phyloP scores from a whole-genome alignment of 2,888 invertebrate species.

The Lasioglossum leucozonium region DNA sequence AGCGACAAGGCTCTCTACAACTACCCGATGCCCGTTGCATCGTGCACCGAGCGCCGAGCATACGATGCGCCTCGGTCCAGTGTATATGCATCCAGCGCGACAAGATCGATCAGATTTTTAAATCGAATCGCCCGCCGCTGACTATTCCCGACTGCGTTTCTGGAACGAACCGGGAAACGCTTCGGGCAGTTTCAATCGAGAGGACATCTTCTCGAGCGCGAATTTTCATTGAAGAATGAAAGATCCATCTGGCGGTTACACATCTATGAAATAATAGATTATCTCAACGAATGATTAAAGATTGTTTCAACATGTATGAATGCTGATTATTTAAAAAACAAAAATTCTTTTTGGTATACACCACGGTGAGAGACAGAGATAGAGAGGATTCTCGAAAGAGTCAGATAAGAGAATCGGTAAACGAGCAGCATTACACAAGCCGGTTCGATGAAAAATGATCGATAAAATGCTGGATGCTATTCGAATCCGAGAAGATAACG shows the following conservation, averaged over 20 bases:
- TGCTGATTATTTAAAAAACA: no score
- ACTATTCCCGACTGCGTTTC: not conserved
- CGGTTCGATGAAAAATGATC: constrained; percentile 7
- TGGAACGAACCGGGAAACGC: not conserved
- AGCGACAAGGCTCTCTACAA: constrained; percentile 65
- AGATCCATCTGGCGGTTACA: no score
- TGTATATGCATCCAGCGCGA: constrained; percentile 28
- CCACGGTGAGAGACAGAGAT: not conserved
- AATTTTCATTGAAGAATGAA: no score
- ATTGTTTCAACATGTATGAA: no score
- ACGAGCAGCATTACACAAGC: not conserved
- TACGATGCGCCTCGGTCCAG: constrained; percentile 23
- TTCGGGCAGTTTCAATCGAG: not conserved
- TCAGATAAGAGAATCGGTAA: not conserved
- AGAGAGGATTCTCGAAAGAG: not conserved
- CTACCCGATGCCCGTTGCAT: constrained; percentile 48
- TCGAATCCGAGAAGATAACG: not conserved
- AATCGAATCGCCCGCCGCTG: constrained; percentile 16
- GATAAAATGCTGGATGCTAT: not conserved
- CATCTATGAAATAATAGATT: no score
- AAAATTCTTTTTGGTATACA: no score
- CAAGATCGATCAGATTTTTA: constrained; percentile 31
- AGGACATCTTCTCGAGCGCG: not conserved
- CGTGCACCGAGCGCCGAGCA: constrained; percentile 33
- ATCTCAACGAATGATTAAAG: no score